Evolutionary conservation across 2,113 vertebrate species (phyloP), one percentile per base, ranked within the genome.

Genomic region (Centropus unirufus): DNA sequence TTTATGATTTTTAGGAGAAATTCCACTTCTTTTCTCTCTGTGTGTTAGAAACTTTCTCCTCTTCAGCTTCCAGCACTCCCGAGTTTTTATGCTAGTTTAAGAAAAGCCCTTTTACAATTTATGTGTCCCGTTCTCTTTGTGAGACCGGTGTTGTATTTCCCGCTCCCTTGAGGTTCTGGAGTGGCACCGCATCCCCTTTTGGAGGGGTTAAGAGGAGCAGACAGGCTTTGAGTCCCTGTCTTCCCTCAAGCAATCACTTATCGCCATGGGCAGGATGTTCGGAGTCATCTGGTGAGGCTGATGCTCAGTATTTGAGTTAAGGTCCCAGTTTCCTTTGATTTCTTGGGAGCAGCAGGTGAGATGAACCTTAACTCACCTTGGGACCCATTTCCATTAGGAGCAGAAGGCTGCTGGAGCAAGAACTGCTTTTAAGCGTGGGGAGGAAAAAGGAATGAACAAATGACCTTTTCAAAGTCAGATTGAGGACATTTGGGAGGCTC

Each of bases 181-280:
- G 13, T 11, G 30, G 26, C 42, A 10, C 26, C 4, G 14, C 18
- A 22, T 14, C 58, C 49, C 0, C 0, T 55, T 61, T 59, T 18
- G 14, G 26, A 21, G 59, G 26, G 34, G 8, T 32, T 30, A 36
- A 46, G 59, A 61, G 66, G 20, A 34, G 40, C n/a, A 49, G 39
- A 12, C 36, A 20, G 21, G 8, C 3, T 21, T 21, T 9, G 23
- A 58, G 27, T 39, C 30, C 34, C 42, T 39, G 63, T 49, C 36
- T 40, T 36, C 19, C 34, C 40, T 8, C 34, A 17, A 76, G 57
- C 11, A 57, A 8, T 51, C 24, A 8, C 22, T 57, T 36, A 17
- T 27, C 32, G 32, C n/a, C 5, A 26, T 32, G 62, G 39, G 69
- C 17, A 12, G 8, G 55, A 12, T 3, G 34, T 23, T 18, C 40